Conservation (phyloP, 2,888 invertebrate genomes). For the Agriopis leucophaearia region DNA sequence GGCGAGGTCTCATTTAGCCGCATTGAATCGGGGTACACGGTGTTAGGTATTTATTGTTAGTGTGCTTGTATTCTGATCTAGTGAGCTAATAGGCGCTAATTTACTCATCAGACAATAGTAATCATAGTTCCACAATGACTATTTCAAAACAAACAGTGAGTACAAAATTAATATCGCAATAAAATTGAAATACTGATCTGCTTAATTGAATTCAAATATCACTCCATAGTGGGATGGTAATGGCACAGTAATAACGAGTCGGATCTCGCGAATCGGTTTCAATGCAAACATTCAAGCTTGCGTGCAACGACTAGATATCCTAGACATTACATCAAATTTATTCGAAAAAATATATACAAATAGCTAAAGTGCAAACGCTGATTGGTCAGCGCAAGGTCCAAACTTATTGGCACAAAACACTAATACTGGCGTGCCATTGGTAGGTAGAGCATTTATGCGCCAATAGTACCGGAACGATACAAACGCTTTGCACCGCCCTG, state of each 20-base stretch:
- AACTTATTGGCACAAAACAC: too few species aligned
- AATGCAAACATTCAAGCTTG: conserved; percentile 27
- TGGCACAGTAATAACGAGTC: conserved; percentile 21
- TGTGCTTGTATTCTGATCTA: not conserved
- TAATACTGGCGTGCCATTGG: too few species aligned
- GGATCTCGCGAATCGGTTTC: conserved; percentile 26
- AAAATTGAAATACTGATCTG: conserved; percentile 10
- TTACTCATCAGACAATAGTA: not conserved
- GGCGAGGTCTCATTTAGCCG: too few species aligned
- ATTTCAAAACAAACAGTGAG: conserved; percentile 1
- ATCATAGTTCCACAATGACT: not conserved
- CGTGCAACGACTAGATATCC: not conserved
- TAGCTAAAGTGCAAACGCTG: too few species aligned
- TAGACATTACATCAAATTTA: not conserved
- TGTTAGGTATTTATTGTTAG: too few species aligned
- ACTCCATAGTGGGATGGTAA: conserved; percentile 7
- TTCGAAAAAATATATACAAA: too few species aligned
- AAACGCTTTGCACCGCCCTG: too few species aligned
- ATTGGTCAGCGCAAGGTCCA: too few species aligned
- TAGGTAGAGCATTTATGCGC: too few species aligned
- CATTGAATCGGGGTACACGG: too few species aligned
- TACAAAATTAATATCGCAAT: conserved; percentile 1
- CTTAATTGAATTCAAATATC: conserved; percentile 25
- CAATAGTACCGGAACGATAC: too few species aligned
- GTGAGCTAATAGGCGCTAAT: not conserved